Conservation (phyloP, 2,113 vertebrate species). For the Neomonachus schauinslandi region DNA sequence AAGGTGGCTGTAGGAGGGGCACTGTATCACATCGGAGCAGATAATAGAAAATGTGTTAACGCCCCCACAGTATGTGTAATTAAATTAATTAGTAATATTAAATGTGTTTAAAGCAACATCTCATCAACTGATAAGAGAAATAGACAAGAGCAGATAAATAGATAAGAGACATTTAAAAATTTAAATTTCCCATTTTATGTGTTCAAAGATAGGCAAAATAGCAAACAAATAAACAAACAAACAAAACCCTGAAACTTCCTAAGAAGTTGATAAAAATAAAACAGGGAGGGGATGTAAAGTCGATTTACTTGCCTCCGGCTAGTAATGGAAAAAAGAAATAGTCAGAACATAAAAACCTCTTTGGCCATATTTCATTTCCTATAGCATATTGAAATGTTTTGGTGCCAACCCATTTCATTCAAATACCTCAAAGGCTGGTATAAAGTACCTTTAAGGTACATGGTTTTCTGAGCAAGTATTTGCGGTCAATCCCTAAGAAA, state of each 20-base stretch:
- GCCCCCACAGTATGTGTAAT: slow-evolving; percentile 81
- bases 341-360: slow-evolving; percentile 78
- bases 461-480: slow-evolving; percentile 70
- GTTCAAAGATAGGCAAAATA: slow-evolving; percentile 70
- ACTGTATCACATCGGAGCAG: slow-evolving; percentile 77
- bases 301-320: slow-evolving; percentile 75
- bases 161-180: slow-evolving; percentile 80
- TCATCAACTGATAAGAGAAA: slow-evolving; percentile 80
- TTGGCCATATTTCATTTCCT: slow-evolving; percentile 83
- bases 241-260: slow-evolving; percentile 77
- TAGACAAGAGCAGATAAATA: slow-evolving; percentile 82
- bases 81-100: slow-evolving; percentile 89
- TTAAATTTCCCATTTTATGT: slow-evolving; percentile 72
- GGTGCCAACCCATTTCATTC: slow-evolving; percentile 77
- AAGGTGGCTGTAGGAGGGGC: slow-evolving; percentile 81
- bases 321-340: slow-evolving; percentile 81
- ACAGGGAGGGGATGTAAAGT: slow-evolving; percentile 71
- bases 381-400: slow-evolving; percentile 81
- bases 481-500: slow-evolving; percentile 67
- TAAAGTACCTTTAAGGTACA: slow-evolving; percentile 72
- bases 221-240: background rate
- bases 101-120: slow-evolving; percentile 81
- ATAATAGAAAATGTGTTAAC: slow-evolving; percentile 86
- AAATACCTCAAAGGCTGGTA: slow-evolving; percentile 62
- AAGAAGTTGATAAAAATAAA: slow-evolving; percentile 82